Conservation (phyloP, 2,888 invertebrate genomes). For the Oligia strigilis region DNA sequence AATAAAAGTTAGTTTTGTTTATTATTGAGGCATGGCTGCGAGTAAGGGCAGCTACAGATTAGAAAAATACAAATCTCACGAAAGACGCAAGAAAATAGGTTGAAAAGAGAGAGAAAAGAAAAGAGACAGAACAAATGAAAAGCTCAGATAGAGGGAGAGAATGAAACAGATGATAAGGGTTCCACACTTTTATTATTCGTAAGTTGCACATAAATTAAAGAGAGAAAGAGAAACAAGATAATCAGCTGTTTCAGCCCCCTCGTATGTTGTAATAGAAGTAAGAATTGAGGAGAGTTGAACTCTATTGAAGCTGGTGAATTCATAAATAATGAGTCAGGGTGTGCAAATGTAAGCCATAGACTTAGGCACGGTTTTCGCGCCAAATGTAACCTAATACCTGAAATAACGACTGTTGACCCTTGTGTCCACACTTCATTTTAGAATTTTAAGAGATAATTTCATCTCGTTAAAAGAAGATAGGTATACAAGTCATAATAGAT, state of each 20-base stretch:
- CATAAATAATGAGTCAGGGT: neutral
- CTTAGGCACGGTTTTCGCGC: neutral
- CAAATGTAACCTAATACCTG: neutral
- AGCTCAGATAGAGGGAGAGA: conserved; percentile 5
- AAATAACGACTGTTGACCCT: too few relatives aligned
- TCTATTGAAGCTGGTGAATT: neutral
- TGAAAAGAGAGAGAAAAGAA: conserved; percentile 9
- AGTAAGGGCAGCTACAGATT: neutral
- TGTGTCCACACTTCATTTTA: neutral
- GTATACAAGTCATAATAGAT: neutral
- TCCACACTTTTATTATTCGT: neutral
- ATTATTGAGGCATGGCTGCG: neutral
- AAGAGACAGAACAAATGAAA: conserved; percentile 4
- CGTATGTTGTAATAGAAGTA: neutral
- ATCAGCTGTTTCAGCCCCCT: conserved; percentile 35
- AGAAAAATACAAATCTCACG: conserved; percentile 1
- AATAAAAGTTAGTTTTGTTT: conserved; percentile 5
- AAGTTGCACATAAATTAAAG: neutral
- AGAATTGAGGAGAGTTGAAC: neutral
- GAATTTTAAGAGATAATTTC: neutral
- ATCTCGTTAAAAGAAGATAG: neutral
- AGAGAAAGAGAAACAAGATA: conserved; percentile 36
- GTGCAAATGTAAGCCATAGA: neutral
- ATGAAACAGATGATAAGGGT: conserved; percentile 16
- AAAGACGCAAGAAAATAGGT: neutral